Evolutionary conservation across 2,888 invertebrate genomes (phyloP).

Genomic region (Nephrotoma appendiculata): DNA sequence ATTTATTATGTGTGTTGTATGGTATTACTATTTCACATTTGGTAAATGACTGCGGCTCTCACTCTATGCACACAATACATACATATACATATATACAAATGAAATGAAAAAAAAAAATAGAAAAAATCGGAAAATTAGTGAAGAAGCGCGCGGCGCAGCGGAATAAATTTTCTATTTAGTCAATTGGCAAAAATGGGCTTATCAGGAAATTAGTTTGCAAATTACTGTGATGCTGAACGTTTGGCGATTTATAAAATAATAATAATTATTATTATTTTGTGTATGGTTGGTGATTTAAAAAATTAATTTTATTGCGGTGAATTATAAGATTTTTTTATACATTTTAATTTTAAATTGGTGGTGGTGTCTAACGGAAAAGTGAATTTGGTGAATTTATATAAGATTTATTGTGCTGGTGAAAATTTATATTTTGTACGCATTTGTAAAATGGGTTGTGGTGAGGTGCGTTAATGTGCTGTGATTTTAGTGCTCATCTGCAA

Average conservation of each 20-base stretch:
- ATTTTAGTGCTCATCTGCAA: background rate
- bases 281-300: too few species aligned
- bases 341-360: background rate
- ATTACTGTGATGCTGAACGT: background rate
- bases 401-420: background rate
- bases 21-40: background rate
- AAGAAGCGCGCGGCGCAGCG: background rate
- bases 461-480: background rate
- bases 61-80: background rate
- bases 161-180: background rate
- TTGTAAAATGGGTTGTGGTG: background rate
- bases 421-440: background rate
- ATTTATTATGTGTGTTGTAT: background rate
- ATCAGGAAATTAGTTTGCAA: background rate
- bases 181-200: background rate
- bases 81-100: background rate
- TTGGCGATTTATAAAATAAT: background rate
- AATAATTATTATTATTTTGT: too few species aligned
- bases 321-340: background rate
- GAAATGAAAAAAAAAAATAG: background rate
- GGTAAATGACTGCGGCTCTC: background rate
- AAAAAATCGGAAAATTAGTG: background rate
- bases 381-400: background rate
- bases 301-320: background rate
- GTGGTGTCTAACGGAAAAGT: too few species aligned